These are phyloP conservation scores for Eupithecia dodoneata DNA, from an alignment of 2,888 invertebrate species.

Conservation along the genomic window DNA sequence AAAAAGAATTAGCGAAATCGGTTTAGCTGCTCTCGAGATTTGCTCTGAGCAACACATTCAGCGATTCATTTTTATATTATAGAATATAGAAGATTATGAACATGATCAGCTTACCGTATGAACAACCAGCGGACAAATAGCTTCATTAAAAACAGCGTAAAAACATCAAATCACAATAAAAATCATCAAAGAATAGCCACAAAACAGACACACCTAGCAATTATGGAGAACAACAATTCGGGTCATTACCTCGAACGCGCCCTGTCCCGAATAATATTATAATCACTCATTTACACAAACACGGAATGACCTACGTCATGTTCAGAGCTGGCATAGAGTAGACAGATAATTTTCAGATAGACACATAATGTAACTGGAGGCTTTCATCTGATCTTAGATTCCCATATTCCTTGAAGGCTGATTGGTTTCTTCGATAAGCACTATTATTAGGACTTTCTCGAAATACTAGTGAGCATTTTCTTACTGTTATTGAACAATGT, in stretches of 20 bases:
- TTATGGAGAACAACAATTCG: slow-evolving; percentile 41
- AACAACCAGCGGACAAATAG: neutral
- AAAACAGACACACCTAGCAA: slow-evolving; percentile 42
- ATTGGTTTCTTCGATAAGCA: neutral
- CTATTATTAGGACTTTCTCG: neutral
- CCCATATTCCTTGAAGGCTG: neutral
- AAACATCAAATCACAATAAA: slow-evolving; percentile 32
- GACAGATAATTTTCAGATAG: neutral
- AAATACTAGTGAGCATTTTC: neutral
- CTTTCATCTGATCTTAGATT: neutral
- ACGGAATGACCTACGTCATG: slow-evolving; percentile 54
- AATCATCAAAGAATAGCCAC: slow-evolving; percentile 33
- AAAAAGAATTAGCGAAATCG: too few relatives aligned
- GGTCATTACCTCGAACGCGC: slow-evolving; percentile 43
- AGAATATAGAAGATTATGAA: too few relatives aligned
- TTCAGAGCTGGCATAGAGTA: slow-evolving; percentile 46
- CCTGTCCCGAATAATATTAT: slow-evolving; percentile 60
- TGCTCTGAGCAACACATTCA: too few relatives aligned
- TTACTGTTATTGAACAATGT: too few relatives aligned
- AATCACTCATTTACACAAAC: slow-evolving; percentile 64
- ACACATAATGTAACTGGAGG: neutral
- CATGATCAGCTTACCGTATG: neutral
- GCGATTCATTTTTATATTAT: too few relatives aligned
- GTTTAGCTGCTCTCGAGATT: too few relatives aligned
- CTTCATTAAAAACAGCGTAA: slow-evolving; percentile 17